A percentile compares a stretch with the other conserved stretches of the same genome.
Conservation (phyloP, 2,113 vertebrate genomes). For the Origma solitaria region DNA sequence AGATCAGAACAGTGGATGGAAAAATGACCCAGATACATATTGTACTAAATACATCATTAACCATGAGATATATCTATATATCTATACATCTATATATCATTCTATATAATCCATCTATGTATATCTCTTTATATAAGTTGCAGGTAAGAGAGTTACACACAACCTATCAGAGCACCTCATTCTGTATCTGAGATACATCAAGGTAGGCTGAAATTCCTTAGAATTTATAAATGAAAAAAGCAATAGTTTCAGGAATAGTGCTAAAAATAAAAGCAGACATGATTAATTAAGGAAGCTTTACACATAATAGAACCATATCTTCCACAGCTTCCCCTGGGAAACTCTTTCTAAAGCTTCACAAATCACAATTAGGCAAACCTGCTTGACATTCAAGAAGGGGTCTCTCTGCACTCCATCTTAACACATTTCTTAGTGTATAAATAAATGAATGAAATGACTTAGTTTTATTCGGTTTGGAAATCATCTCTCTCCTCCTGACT, state of each 20-base stretch:
- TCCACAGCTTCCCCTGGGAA: not conserved
- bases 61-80: not conserved
- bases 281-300: not conserved
- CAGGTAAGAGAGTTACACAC: not conserved
- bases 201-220: not conserved
- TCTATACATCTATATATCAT: too few species aligned
- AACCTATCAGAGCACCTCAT: not conserved
- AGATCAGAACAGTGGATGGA: not conserved
- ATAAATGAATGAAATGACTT: not conserved
- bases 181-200: not conserved
- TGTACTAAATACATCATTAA: not conserved
- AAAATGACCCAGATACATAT: not conserved
- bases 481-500: not conserved
- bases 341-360: not conserved
- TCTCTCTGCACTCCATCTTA: not conserved
- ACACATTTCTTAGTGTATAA: not conserved
- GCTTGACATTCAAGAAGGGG: not conserved
- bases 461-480: not conserved
- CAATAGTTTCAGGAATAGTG: not conserved
- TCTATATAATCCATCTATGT: too few species aligned
- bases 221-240: not conserved
- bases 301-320: not conserved
- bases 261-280: not conserved
- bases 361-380: not conserved
- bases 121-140: not conserved